Evolutionary conservation across 2,797 vertebrate species (phyloP).

Genomic region (Naso thynnoides): DNA sequence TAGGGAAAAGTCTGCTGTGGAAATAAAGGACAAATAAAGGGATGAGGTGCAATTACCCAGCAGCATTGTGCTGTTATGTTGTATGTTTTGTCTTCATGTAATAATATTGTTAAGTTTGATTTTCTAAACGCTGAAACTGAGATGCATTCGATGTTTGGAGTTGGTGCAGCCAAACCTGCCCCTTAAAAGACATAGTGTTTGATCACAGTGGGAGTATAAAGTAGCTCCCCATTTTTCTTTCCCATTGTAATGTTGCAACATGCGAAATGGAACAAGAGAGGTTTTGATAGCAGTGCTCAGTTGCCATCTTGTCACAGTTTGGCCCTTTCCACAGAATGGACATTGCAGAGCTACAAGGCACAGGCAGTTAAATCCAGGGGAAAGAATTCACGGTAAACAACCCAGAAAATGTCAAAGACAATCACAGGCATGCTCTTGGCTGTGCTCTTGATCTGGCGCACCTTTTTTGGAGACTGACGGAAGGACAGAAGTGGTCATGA

Average conservation of each 20-base stretch:
- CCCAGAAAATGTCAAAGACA: no score
- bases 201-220: slow-evolving; percentile 21
- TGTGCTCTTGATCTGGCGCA: no score
- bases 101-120: slow-evolving; percentile 30
- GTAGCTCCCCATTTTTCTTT: slow-evolving; percentile 1
- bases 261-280: neutral
- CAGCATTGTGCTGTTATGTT: slow-evolving; percentile 19
- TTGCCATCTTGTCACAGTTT: no score
- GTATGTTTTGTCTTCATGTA: slow-evolving; percentile 3
- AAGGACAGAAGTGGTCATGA: no score
- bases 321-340: no score
- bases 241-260: slow-evolving; percentile 8
- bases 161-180: slow-evolving; percentile 21
- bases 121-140: neutral
- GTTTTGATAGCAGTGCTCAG: slow-evolving; percentile 14
- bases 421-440: no score
- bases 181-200: slow-evolving; percentile 21
- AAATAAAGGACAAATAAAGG: slow-evolving; percentile 17
- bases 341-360: no score
- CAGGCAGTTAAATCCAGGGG: no score
- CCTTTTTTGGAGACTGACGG: neutral
- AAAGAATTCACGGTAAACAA: no score
- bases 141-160: slow-evolving; percentile 50
- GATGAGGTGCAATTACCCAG: slow-evolving; percentile 33
- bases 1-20: neutral